Evolutionary conservation across 2,888 invertebrate species (phyloP).

Genomic region (Hoplodrina ambigua): DNA sequence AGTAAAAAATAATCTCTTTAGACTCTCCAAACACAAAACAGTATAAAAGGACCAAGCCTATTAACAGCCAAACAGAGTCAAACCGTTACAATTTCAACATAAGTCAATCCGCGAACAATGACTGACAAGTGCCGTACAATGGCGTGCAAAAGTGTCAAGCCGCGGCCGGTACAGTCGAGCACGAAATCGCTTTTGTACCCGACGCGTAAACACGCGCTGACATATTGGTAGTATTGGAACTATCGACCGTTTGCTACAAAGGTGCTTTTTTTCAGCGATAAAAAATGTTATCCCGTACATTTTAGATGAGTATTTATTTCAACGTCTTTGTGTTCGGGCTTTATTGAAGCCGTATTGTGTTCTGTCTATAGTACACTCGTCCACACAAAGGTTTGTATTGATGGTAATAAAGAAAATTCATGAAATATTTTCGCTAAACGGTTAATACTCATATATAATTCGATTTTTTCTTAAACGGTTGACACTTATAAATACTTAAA

Average conservation of each 20-base stretch:
- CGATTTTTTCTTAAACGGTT: too few species aligned
- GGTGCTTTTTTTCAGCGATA: conserved; percentile 51
- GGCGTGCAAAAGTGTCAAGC: conserved; percentile 60
- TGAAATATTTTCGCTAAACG: conserved; percentile 1
- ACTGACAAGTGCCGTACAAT: conserved; percentile 55
- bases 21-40: background rate
- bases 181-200: conserved; percentile 64
- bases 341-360: conserved; percentile 22
- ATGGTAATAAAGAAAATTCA: conserved; percentile 23
- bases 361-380: background rate
- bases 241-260: conserved; percentile 54
- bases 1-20: too few species aligned
- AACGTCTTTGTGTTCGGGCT: conserved; percentile 34
- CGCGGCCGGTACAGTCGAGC: conserved; percentile 60
- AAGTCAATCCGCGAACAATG: conserved; percentile 49
- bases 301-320: conserved; percentile 58
- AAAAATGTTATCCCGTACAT: conserved; percentile 52
- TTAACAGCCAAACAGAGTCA: background rate
- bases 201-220: conserved; percentile 62
- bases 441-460: too few species aligned
- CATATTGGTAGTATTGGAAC: conserved; percentile 59
- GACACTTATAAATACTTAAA: too few species aligned
- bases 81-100: conserved; percentile 51
- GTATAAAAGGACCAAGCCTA: background rate
- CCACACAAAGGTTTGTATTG: conserved; percentile 13